A percentile compares a stretch with the other conserved stretches of the same genome.
Evolutionary conservation across 2,888 invertebrate species (phyloP).

Genomic region (Stegana nigrithorax): DNA sequence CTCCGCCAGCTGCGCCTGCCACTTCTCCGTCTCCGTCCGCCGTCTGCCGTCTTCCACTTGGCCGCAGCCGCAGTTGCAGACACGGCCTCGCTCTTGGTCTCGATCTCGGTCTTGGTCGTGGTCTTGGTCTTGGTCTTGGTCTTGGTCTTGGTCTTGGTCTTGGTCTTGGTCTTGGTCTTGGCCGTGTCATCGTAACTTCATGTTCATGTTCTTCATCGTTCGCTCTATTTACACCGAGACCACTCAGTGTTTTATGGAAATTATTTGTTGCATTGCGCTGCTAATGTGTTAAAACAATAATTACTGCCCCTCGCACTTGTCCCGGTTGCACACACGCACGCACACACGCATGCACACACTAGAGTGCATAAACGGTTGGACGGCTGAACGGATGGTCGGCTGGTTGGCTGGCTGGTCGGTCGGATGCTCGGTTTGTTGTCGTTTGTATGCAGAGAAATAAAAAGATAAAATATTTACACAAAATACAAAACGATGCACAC

Average conservation of each 20-base stretch:
- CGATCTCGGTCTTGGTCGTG: no score
- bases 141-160: no score
- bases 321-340: no score
- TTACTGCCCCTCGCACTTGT: no score
- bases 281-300: conserved; percentile 67
- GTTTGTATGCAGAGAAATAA: conserved; percentile 56
- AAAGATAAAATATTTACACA: conserved; percentile 56
- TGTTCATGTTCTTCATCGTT: conserved; percentile 13
- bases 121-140: no score
- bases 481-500: conserved; percentile 19
- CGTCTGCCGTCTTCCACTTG: neutral
- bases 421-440: conserved; percentile 40
- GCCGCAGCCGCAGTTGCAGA: neutral
- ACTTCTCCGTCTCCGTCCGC: no score
- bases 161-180: conserved; percentile 16
- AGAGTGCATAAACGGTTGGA: no score
- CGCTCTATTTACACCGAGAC: conserved; percentile 42
- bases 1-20: no score
- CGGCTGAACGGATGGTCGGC: neutral
- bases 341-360: no score
- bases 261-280: conserved; percentile 66
- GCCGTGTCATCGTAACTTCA: neutral
- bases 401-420: conserved; percentile 17
- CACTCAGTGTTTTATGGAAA: conserved; percentile 58
- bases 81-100: neutral